These are phyloP conservation scores for Diplazon laetatorius DNA, from an alignment of 2,888 invertebrate genomes.

Conservation along the genomic window DNA sequence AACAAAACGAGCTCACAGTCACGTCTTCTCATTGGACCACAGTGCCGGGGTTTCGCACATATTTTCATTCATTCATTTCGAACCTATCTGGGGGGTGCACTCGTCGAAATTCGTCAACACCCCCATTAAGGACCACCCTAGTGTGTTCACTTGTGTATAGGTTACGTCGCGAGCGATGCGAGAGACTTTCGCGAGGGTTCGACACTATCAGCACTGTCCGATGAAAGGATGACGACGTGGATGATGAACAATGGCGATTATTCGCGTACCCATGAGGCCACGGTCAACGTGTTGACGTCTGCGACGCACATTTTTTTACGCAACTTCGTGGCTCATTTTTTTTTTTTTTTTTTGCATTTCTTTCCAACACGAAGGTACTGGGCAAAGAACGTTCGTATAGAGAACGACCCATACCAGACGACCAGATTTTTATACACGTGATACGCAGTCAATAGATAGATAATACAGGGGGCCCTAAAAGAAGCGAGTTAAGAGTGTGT, in stretches of 20 bases:
- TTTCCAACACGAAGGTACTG: neutral
- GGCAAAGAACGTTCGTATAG: slow-evolving; percentile 25
- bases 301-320: slow-evolving; percentile 26
- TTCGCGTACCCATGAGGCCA: slow-evolving; percentile 44
- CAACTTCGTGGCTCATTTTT: slow-evolving; percentile 14
- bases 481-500: slow-evolving; percentile 18
- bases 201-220: neutral
- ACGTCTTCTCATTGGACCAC: no score
- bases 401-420: no score
- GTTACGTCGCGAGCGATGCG: no score
- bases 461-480: slow-evolving; percentile 72
- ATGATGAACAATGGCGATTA: slow-evolving; percentile 49
- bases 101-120: no score
- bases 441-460: slow-evolving; percentile 78
- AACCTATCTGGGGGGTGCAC: no score
- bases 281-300: slow-evolving; percentile 42
- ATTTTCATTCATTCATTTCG: no score
- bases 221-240: slow-evolving; percentile 56
- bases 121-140: no score
- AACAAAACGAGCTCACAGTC: no score
- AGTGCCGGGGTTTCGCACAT: no score
- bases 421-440: slow-evolving; percentile 63
- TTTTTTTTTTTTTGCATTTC: neutral
- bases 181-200: no score
- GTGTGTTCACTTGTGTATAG: no score